These are phyloP conservation scores for Suncus etruscus DNA, from an alignment of 2,113 vertebrate species.

Conservation along the genomic window DNA sequence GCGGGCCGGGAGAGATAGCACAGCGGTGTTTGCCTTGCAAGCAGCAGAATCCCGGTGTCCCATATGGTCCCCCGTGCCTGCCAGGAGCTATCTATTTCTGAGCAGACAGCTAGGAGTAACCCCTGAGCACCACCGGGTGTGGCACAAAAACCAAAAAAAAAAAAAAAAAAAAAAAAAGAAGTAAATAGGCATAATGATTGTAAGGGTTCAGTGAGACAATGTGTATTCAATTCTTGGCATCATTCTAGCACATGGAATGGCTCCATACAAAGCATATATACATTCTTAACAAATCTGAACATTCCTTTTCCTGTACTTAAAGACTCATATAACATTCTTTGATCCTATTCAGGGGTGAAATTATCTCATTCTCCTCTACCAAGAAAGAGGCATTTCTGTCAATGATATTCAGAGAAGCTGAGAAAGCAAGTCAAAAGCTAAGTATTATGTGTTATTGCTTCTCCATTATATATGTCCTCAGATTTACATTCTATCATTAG, in stretches of 20 bases:
- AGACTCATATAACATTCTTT: background rate
- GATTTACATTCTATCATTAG: background rate
- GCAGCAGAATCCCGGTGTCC: no score
- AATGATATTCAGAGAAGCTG: background rate
- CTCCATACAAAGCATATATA: background rate
- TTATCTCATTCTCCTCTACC: background rate
- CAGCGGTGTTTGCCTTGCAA: no score
- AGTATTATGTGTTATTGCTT: background rate
- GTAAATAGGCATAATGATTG: background rate
- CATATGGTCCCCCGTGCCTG: no score
- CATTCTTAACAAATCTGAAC: background rate
- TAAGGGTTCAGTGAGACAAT: background rate
- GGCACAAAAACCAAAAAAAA: no score
- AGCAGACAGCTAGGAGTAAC: no score
- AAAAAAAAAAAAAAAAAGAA: no score
- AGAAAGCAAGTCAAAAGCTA: background rate
- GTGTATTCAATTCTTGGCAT: background rate
- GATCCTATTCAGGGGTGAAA: background rate
- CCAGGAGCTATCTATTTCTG: no score
- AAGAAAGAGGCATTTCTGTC: background rate
- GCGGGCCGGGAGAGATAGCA: no score
- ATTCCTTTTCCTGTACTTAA: background rate
- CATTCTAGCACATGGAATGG: background rate
- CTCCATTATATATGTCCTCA: background rate
- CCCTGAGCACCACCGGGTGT: no score